Evolutionary conservation across 2,113 vertebrate genomes (phyloP).

Genomic region (Mesoclemmys tuberculata): DNA sequence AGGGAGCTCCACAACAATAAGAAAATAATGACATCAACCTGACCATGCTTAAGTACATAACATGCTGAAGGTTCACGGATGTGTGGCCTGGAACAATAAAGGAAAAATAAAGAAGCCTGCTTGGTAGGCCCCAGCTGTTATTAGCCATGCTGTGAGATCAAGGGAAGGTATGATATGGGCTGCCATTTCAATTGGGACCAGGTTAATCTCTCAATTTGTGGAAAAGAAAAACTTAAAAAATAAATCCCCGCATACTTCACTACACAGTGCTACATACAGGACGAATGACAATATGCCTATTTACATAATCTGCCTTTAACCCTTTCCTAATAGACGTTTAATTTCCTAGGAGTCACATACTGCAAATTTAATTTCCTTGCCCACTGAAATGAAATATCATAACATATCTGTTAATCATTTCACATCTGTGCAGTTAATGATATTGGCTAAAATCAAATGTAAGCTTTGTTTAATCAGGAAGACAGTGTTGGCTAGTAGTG

Average conservation of each 20-base stretch:
- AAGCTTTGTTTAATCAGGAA: background rate
- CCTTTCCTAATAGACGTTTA: conserved; percentile 73
- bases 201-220: conserved; percentile 90
- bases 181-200: conserved; percentile 90
- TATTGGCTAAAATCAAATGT: background rate
- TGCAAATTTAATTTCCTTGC: conserved; percentile 70
- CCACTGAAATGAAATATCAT: conserved; percentile 52
- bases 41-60: conserved; percentile 94
- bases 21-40: conserved; percentile 94
- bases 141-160: conserved; percentile 88
- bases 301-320: conserved; percentile 81
- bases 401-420: background rate
- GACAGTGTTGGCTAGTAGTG: background rate
- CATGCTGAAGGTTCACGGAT: conserved; percentile 91
- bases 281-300: conserved; percentile 72
- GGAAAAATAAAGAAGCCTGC: conserved; percentile 83
- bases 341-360: conserved; percentile 69
- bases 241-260: conserved; percentile 30
- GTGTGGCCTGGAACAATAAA: conserved; percentile 90
- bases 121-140: conserved; percentile 86
- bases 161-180: conserved; percentile 84
- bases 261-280: conserved; percentile 64
- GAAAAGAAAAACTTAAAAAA: conserved; percentile 75
- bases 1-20: conserved; percentile 89
- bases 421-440: background rate